Evolutionary conservation across 2,888 invertebrate species (phyloP).

Genomic region (Neuroscelio doddi): DNA sequence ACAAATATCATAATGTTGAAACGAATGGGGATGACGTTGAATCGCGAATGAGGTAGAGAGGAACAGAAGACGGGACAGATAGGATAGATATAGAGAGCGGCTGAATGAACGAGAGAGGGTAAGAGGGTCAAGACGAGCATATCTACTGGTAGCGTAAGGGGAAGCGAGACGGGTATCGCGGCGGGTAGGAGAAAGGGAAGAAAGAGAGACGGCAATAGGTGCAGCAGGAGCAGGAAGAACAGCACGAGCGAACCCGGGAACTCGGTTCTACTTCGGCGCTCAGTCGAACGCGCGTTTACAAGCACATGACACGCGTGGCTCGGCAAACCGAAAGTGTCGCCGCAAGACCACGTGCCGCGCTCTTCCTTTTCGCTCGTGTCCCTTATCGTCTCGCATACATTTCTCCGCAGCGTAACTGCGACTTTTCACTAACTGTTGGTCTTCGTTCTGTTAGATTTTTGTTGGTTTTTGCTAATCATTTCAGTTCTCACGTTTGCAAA

Average conservation of each 20-base stretch:
- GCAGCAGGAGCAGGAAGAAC: conserved; percentile 48
- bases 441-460: background rate
- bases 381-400: conserved; percentile 10
- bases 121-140: conserved; percentile 40
- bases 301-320: conserved; percentile 64
- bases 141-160: conserved; percentile 24
- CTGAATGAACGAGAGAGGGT: conserved; percentile 43
- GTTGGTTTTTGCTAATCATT: background rate
- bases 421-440: no score
- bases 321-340: conserved; percentile 30
- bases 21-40: no score
- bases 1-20: no score
- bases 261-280: conserved; percentile 43
- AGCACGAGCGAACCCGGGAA: conserved; percentile 45
- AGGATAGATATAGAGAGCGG: conserved; percentile 9
- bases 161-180: conserved; percentile 39
- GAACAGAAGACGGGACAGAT: background rate
- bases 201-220: conserved; percentile 48
- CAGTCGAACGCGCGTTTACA: conserved; percentile 69
- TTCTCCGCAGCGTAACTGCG: background rate
- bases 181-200: conserved; percentile 38
- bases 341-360: conserved; percentile 43
- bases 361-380: conserved; percentile 6
- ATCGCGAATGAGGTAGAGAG: no score
- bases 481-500: no score